Evolutionary conservation across 2,888 invertebrate species (phyloP), one percentile per base, ranked within the genome.

Genomic region (Boloria euphrosyne): DNA sequence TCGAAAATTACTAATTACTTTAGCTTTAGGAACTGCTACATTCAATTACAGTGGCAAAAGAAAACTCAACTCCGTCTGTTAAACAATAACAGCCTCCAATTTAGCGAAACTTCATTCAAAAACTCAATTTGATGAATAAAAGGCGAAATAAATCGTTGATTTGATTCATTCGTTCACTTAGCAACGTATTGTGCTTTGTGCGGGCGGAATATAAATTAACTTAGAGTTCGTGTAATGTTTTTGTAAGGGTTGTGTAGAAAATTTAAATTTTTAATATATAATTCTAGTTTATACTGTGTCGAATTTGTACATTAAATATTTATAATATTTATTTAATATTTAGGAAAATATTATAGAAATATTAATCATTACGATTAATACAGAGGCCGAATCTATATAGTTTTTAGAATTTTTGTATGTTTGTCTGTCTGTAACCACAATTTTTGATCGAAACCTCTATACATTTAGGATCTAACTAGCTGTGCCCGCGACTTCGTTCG

Each of bases 101-200:
- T 67, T 65, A 62, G 22, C 44, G 13, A 52, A 67, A 62, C 38
- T 67, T 62, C 52, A 64, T 62, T 68, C 62, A 66, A 66, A 68
- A 71, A 74, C 65, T 71, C 71, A 68, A 74, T 74, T 74, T 68
- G 60, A 60, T 67, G 71, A 54, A 71, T 73, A 67, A 74, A 74
- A 71, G 70, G 44, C 57, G 68, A 67, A 68, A 70, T 70, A 73
- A 73, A 74, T 74, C 66, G 70, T 58, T 62, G 47, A 55, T 70
- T 74, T 69, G 43, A 43, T 66, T 70, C 55, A 46, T 62, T 31
- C 46, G 46, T 59, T 54, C 65, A 57, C 22, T 58, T 58, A 18
- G 44, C 22, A 18, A 44, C 44, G 62, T 47, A 64, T 66, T 66
- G 65, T 65, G 58, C 57, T 38, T 18, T 62, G 49, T 61, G 57